Conservation (phyloP, 2,888 invertebrate species). For the Pyrgus malvae region DNA sequence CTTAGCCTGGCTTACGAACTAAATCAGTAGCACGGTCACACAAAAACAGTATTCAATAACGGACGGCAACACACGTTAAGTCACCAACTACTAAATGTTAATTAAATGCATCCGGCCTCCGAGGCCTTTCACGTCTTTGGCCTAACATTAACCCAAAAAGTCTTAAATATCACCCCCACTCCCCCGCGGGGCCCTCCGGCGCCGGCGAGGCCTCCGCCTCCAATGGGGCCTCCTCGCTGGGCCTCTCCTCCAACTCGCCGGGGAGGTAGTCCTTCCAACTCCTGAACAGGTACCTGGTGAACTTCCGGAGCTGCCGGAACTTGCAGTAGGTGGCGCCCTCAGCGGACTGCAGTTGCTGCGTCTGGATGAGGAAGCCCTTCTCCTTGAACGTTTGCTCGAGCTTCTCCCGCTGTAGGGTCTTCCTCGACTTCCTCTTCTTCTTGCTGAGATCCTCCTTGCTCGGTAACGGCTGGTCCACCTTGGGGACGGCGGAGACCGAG, state of each 20-base stretch:
- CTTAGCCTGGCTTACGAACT: constrained; percentile 10
- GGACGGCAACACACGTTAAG: constrained; percentile 14
- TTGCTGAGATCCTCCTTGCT: constrained; percentile 71
- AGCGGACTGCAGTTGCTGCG: constrained; percentile 95
- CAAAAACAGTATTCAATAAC: constrained; percentile 5
- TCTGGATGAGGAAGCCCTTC: constrained; percentile 95
- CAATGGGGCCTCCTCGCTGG: constrained; percentile 31
- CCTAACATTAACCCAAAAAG: background rate
- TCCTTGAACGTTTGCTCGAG: constrained; percentile 96
- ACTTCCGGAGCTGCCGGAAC: constrained; percentile 93
- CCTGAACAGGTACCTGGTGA: constrained; percentile 93
- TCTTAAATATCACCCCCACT: constrained; percentile 10
- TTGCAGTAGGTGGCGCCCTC: constrained; percentile 97
- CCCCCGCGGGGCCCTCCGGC: constrained; percentile 43
- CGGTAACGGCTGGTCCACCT: constrained; percentile 39
- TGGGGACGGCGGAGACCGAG: constrained; percentile 42
- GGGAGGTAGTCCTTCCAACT: constrained; percentile 97
- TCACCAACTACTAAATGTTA: constrained; percentile 8
- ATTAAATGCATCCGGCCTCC: constrained; percentile 13
- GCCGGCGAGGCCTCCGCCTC: constrained; percentile 41
- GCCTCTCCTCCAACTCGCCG: constrained; percentile 83
- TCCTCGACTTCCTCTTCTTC: constrained; percentile 88
- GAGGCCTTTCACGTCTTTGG: constrained; percentile 1
- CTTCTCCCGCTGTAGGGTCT: constrained; percentile 92
- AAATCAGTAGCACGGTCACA: constrained; percentile 20